Evolutionary conservation across 2,888 invertebrate genomes (phyloP).

Genomic region (Gasteruption jaculator): DNA sequence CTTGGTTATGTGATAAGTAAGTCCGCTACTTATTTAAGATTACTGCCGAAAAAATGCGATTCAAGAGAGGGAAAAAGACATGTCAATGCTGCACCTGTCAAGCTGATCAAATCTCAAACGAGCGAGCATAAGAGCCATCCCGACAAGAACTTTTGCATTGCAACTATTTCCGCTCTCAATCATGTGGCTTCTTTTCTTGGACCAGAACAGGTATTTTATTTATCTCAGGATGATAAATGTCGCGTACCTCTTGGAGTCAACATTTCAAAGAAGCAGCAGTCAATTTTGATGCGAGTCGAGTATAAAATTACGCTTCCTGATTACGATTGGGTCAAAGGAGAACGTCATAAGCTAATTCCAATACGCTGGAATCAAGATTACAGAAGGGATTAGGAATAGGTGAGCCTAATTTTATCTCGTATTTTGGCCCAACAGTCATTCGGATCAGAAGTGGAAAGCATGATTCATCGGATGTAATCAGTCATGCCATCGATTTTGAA

Average conservation of each 20-base stretch:
- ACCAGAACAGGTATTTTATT: constrained; percentile 24
- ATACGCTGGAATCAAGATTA: constrained; percentile 32
- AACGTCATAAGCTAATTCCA: too few relatives aligned
- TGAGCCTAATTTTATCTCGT: constrained; percentile 40
- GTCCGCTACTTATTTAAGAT: constrained; percentile 27
- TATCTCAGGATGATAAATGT: constrained; percentile 40
- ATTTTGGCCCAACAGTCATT: constrained; percentile 50
- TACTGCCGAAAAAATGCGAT: constrained; percentile 25
- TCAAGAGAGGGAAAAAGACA: constrained; percentile 31
- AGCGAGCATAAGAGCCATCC: constrained; percentile 27
- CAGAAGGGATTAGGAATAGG: constrained; percentile 29
- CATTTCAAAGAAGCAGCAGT: constrained; percentile 45
- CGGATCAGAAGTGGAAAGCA: constrained; percentile 38
- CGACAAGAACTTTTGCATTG: constrained; percentile 31
- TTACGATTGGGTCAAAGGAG: constrained; percentile 37
- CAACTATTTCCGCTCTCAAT: constrained; percentile 29
- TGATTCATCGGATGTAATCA: constrained; percentile 26
- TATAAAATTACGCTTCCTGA: constrained; percentile 34
- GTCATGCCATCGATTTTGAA: constrained; percentile 32
- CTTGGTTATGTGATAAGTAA: constrained; percentile 25
- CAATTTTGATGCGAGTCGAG: constrained; percentile 36
- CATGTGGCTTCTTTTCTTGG: constrained; percentile 24
- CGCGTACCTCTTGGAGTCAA: constrained; percentile 42
- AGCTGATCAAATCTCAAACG: constrained; percentile 20
- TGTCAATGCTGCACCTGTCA: constrained; percentile 31